Conservation (phyloP, 2,888 invertebrate species). For the Mantis religiosa region DNA sequence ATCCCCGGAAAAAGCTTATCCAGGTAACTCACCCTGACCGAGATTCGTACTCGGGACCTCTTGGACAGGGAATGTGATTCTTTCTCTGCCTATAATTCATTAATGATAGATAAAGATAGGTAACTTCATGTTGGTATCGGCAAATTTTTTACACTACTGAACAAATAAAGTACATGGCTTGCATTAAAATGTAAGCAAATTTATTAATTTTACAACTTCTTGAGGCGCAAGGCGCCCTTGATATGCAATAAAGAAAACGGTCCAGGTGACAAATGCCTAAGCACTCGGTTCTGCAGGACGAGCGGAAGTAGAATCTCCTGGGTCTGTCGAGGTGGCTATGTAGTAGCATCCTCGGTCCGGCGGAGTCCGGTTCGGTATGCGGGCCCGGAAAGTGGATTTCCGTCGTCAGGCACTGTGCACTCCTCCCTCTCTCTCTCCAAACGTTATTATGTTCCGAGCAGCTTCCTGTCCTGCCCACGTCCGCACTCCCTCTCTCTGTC, state of each 20-base stretch:
- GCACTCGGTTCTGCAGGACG: background rate
- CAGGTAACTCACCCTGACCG: no score
- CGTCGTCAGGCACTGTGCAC: background rate
- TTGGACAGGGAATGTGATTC: no score
- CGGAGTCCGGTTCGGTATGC: background rate
- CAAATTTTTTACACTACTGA: no score
- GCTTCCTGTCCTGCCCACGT: background rate
- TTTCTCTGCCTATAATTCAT: no score
- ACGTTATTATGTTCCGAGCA: background rate
- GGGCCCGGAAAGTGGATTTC: slow-evolving; percentile 3
- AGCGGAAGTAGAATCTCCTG: background rate
- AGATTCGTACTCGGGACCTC: no score
- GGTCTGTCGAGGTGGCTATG: background rate
- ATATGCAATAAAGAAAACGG: background rate
- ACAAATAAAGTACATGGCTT: no score
- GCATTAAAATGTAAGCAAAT: background rate
- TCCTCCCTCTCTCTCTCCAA: background rate
- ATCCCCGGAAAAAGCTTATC: no score
- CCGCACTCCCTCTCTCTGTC: background rate
- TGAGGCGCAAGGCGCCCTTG: background rate
- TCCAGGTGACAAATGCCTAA: background rate
- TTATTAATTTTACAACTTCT: background rate
- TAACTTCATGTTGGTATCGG: no score
- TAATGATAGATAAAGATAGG: no score
- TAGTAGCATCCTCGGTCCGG: background rate